A percentile compares a stretch with the other conserved stretches of the same genome.
Evolutionary conservation across 2,113 vertebrate species (phyloP).

Genomic region (Odocoileus hemionus): DNA sequence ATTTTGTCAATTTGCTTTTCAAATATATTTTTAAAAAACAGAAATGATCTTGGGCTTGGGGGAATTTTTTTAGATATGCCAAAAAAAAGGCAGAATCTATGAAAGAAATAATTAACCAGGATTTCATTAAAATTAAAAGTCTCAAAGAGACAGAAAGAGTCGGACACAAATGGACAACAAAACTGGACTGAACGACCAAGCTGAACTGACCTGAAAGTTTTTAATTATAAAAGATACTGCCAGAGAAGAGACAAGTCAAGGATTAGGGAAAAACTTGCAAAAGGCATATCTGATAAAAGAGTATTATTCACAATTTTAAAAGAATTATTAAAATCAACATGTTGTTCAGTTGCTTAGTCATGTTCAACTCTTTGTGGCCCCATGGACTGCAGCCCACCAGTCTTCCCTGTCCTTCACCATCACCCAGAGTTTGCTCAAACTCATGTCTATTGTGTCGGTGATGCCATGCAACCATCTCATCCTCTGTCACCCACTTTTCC

Average conservation of each 20-base stretch:
- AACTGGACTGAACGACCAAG: background rate
- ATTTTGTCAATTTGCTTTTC: background rate
- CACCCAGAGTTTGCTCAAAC: background rate
- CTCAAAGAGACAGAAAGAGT: background rate
- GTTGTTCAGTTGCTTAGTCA: background rate
- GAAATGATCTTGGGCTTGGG: background rate
- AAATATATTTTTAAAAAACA: background rate
- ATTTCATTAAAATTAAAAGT: background rate
- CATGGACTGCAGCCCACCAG: background rate
- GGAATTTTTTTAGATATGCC: background rate
- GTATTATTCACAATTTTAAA: background rate
- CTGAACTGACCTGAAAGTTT: background rate
- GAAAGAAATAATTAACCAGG: background rate
- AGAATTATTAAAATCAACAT: background rate
- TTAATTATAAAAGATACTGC: background rate
- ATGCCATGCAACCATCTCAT: background rate
- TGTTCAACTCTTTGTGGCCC: background rate
- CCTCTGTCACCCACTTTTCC: background rate
- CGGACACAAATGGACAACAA: rapidly evolving
- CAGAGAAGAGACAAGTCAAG: background rate
- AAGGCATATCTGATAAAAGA: background rate
- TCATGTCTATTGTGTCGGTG: background rate
- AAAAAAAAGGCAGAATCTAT: background rate
- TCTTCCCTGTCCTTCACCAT: background rate
- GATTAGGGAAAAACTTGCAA: background rate